A percentile compares a stretch with the other conserved stretches of the same genome.
Conservation (phyloP, 2,888 invertebrate genomes). For the Quadroppia sp. region DNA sequence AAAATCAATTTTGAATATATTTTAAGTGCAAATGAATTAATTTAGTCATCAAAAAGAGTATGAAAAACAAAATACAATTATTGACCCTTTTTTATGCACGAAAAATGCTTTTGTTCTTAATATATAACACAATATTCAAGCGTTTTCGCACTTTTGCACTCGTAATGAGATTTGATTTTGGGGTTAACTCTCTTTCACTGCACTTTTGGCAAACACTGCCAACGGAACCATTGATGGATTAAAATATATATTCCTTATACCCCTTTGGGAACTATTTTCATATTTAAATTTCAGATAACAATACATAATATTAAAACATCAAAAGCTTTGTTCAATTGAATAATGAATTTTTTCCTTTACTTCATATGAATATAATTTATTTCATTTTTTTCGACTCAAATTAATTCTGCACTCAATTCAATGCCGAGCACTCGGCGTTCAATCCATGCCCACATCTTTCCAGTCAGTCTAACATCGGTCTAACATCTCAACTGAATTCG, state of each 20-base stretch:
- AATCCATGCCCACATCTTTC: too few relatives aligned
- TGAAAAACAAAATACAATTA: background rate
- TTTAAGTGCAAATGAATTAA: background rate
- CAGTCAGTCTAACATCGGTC: too few relatives aligned
- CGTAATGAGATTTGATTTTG: slow-evolving; percentile 13
- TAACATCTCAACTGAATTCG: background rate
- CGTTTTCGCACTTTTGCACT: slow-evolving; percentile 3
- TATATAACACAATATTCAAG: background rate
- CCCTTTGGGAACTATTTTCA: too few relatives aligned
- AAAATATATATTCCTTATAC: background rate
- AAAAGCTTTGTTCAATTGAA: too few relatives aligned
- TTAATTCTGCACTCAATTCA: too few relatives aligned
- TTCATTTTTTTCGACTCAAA: background rate
- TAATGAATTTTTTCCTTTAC: too few relatives aligned
- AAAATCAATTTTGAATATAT: background rate
- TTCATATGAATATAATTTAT: background rate
- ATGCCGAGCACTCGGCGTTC: too few relatives aligned
- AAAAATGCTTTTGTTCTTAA: too few relatives aligned
- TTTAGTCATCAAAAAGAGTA: background rate
- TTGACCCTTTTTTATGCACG: background rate
- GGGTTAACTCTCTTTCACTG: background rate
- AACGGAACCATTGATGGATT: background rate
- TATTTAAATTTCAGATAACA: too few relatives aligned
- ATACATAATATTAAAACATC: too few relatives aligned
- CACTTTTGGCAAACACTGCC: background rate